phyloP scores from a whole-genome alignment of 2,888 invertebrate species.

The Caenorhabditis sp. region DNA sequence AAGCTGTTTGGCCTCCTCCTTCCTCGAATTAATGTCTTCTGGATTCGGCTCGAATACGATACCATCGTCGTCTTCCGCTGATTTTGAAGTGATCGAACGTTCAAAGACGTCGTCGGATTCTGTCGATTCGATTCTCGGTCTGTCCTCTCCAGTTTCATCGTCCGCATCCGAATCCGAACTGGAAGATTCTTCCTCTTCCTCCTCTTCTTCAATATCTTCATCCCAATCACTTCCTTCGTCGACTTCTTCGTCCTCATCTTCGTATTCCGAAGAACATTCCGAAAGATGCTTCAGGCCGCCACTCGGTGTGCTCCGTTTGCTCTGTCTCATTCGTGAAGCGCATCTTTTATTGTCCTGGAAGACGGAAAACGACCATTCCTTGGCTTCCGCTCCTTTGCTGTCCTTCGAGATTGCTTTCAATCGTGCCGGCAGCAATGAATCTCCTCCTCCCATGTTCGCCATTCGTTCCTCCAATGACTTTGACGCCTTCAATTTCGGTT shows the following conservation, averaged over 20 bases:
- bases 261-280: conserved; percentile 27
- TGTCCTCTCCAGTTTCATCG: neutral
- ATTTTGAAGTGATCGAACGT: conserved; percentile 1
- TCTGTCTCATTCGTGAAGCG: neutral
- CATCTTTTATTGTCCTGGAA: conserved; percentile 4
- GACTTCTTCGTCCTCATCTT: conserved; percentile 18
- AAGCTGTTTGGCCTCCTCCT: conserved; percentile 5
- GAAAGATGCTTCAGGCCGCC: conserved; percentile 2
- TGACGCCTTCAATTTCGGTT: conserved; percentile 3
- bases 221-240: conserved; percentile 20
- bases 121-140: no score
- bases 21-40: neutral
- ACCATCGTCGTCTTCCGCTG: conserved; percentile 18
- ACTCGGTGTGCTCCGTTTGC: conserved; percentile 8
- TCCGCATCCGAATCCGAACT: conserved; percentile 18
- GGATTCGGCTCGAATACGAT: conserved; percentile 18
- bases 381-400: conserved; percentile 34
- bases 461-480: neutral
- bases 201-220: no score
- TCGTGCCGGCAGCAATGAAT: conserved; percentile 61
- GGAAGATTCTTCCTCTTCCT: conserved; percentile 2
- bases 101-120: conserved; percentile 11
- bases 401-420: conserved; percentile 44
- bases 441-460: conserved; percentile 16
- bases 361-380: conserved; percentile 61